Conservation (phyloP, 1,140 invertebrate species). For the Araneus ventricosus region DNA sequence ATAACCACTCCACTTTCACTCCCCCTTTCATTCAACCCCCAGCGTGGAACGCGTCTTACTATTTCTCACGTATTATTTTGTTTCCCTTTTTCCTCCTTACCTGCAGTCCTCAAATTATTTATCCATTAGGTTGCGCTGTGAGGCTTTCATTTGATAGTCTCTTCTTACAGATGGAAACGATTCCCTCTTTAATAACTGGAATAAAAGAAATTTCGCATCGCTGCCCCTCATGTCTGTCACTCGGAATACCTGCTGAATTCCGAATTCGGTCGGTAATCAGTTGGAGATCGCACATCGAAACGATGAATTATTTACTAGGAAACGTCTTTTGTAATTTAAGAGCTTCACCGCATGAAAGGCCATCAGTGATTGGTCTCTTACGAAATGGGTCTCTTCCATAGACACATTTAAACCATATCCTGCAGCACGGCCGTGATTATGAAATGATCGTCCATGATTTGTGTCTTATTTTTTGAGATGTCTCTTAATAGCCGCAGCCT, state of each 20-base stretch:
- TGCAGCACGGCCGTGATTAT: not conserved
- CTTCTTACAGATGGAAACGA: not conserved
- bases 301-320: slow-evolving; percentile 58
- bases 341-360: slow-evolving; percentile 24
- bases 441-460: not conserved
- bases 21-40: not conserved
- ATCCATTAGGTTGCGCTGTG: slow-evolving; percentile 60
- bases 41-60: slow-evolving; percentile 28
- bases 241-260: slow-evolving; percentile 23
- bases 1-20: slow-evolving; percentile 9
- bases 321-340: slow-evolving; percentile 20
- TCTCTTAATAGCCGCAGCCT: slow-evolving; percentile 1
- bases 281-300: slow-evolving; percentile 21
- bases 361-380: slow-evolving; percentile 14
- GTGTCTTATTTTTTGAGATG: slow-evolving; percentile 16
- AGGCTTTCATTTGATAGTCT: slow-evolving; percentile 3
- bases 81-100: not conserved
- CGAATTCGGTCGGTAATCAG: slow-evolving; percentile 16
- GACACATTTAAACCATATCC: slow-evolving; percentile 8
- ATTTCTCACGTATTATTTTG: slow-evolving; percentile 43
- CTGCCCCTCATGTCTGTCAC: slow-evolving; percentile 8
- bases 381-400: not conserved
- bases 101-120: slow-evolving; percentile 58
- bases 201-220: slow-evolving; percentile 45
- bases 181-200: slow-evolving; percentile 44